These are phyloP conservation scores for Tenthredo notha DNA, from an alignment of 2,888 invertebrate species.

Conservation along the genomic window DNA sequence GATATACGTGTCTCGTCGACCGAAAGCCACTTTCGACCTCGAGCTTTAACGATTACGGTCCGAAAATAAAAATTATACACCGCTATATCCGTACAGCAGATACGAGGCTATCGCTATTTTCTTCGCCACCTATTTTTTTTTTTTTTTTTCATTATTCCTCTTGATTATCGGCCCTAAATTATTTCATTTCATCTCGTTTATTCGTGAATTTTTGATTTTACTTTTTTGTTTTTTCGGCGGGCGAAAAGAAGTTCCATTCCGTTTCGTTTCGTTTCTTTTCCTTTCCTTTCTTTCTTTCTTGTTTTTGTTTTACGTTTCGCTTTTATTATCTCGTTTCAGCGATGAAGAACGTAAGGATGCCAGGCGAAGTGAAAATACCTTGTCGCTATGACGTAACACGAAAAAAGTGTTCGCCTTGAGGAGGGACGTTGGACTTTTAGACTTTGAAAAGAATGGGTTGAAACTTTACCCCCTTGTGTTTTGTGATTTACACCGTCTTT, in stretches of 20 bases:
- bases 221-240: neutral
- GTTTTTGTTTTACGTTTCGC: constrained; percentile 67
- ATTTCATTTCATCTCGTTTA: neutral
- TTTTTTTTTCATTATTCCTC: neutral
- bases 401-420: constrained; percentile 58
- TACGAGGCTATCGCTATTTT: neutral
- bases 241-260: neutral
- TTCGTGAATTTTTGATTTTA: neutral
- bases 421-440: constrained; percentile 56
- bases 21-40: constrained; percentile 1
- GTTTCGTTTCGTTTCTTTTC: neutral
- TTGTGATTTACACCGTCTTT: constrained; percentile 48
- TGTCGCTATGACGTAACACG: constrained; percentile 57
- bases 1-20: neutral
- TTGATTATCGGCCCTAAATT: neutral
- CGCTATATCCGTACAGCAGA: neutral
- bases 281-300: constrained; percentile 30
- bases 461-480: constrained; percentile 58
- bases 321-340: constrained; percentile 72
- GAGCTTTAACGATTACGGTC: neutral
- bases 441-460: constrained; percentile 69
- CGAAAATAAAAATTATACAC: constrained; percentile 14
- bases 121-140: neutral
- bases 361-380: constrained; percentile 64
- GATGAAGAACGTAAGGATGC: constrained; percentile 66